A percentile compares a stretch with the other conserved stretches of the same genome.
Evolutionary conservation across 2,888 invertebrate genomes (phyloP).

Genomic region (Eucera pruinosa): DNA sequence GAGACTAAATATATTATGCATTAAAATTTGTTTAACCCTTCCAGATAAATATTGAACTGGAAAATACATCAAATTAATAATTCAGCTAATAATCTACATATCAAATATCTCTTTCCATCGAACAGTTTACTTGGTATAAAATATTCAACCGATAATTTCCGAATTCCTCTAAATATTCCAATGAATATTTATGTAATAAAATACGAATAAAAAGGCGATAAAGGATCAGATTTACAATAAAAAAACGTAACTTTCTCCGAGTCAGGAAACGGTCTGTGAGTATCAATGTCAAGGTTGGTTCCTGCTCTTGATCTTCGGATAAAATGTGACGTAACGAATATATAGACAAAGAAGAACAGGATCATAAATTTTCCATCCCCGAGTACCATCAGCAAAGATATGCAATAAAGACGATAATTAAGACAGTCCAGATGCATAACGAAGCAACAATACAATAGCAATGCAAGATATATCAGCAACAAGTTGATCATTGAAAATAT

Average conservation of each 20-base stretch:
- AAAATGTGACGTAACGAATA: constrained; percentile 63
- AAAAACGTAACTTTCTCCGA: constrained; percentile 43
- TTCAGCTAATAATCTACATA: no score
- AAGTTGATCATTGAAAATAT: constrained; percentile 66
- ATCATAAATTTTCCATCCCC: constrained; percentile 69
- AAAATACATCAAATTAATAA: no score
- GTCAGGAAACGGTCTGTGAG: constrained; percentile 18
- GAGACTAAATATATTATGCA: no score
- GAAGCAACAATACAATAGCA: constrained; percentile 68
- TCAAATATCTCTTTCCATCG: no score
- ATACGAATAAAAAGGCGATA: background rate
- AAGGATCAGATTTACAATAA: constrained; percentile 2
- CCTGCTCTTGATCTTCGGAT: constrained; percentile 74
- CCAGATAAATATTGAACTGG: no score
- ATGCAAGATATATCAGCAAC: constrained; percentile 56
- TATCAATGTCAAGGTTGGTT: constrained; percentile 72
- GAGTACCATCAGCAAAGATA: constrained; percentile 57
- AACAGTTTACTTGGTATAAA: no score
- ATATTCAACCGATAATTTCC: no score
- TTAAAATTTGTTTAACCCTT: no score
- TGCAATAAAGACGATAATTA: constrained; percentile 73
- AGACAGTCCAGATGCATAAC: constrained; percentile 74
- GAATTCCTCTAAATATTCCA: no score
- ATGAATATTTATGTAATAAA: background rate
- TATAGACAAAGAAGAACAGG: constrained; percentile 50